phyloP scores from a whole-genome alignment of 2,797 vertebrate genomes.

The Propithecus perrieri region DNA sequence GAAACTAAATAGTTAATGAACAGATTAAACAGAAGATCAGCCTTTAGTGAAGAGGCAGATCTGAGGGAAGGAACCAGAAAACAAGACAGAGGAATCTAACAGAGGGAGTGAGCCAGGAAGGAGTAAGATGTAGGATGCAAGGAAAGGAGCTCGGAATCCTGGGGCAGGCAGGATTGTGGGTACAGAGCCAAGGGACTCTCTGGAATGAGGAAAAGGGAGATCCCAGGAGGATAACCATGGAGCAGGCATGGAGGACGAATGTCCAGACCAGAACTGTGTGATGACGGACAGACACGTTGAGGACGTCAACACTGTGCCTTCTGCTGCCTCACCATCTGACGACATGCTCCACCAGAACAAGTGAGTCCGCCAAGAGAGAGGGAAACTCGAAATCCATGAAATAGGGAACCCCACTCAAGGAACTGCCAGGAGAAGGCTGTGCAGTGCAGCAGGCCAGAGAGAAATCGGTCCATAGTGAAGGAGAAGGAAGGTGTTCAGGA shows the following conservation, averaged over 20 bases:
- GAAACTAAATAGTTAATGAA: background rate
- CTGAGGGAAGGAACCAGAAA: background rate
- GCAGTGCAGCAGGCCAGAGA: background rate
- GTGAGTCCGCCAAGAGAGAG: background rate
- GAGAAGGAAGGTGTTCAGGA: background rate
- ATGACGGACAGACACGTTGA: background rate
- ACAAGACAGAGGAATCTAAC: background rate
- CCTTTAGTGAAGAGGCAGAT: background rate
- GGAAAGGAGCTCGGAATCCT: background rate
- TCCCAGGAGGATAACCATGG: no score
- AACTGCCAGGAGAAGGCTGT: background rate
- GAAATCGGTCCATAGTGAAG: background rate
- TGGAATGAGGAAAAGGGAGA: background rate
- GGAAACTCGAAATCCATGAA: background rate
- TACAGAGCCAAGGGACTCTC: background rate
- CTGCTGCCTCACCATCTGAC: background rate
- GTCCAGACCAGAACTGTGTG: background rate
- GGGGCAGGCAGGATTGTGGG: no score
- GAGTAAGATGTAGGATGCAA: background rate
- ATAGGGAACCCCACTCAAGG: background rate
- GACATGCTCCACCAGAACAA: background rate
- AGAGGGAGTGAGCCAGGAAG: background rate
- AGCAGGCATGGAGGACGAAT: background rate
- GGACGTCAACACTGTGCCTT: background rate
- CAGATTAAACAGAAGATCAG: background rate